Evolutionary conservation across 1,140 invertebrate species (phyloP), one percentile per base, ranked within the genome.

Genomic region (Drosophila neocordata): DNA sequence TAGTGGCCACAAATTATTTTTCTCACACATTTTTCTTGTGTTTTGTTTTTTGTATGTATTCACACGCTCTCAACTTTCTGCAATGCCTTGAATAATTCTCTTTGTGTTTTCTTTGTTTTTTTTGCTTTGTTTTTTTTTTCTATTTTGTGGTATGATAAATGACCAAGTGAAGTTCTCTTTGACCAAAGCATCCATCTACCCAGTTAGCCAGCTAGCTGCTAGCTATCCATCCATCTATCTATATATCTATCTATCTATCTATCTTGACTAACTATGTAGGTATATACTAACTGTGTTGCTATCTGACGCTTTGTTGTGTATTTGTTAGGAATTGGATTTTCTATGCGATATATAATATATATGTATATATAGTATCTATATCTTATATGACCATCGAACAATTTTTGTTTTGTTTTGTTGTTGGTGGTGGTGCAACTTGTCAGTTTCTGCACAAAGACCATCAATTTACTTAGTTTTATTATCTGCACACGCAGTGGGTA

Each of bases 381-480:
- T 73, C 74, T 65, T 35, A 65, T 84, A 80, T 85, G 81, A 66
- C 72, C 77, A 87, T 87, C 82, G 77, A 82, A 81, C 78, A 73
- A 20, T 79, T 73, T 79, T 65, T 53, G 59, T 60, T 70, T 73
- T 79, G 52, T 61, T 59, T 56, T 74, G 53, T 34, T 55, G 51
- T 18, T 62, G 11, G 13, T 31, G 27, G 3, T 71, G 58, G 55
- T 83, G 82, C 78, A 85, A 85, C 78, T 85, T 85, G 82, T 85
- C 82, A 85, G 82, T 85, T 85, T 85, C 48, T 85, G 78, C 83
- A 81, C 82, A 85, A 87, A 87, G 78, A 85, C 82, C 82, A 85
- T 85, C 83, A 85, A 85, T 85, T 85, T 85, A 85, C 85, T 88
- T 82, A 88, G 83, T 85, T 85, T 88, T 85, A 85, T 85, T 85